phyloP scores from a whole-genome alignment of 2,113 vertebrate species.

The Pogona vitticeps region DNA sequence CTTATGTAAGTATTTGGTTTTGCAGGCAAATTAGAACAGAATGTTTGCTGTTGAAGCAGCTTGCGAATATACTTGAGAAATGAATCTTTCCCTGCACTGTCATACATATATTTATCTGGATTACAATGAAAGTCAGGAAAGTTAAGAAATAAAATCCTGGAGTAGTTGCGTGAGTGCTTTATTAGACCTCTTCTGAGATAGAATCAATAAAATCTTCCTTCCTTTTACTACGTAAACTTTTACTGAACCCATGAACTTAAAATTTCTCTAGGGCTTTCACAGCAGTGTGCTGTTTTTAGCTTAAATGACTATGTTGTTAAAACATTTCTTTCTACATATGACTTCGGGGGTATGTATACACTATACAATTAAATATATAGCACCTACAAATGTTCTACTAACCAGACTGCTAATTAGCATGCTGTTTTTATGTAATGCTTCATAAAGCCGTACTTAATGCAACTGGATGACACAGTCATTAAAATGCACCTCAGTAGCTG shows the following conservation, averaged over 20 bases:
- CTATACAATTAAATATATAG: conserved; percentile 40
- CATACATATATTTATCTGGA: conserved; percentile 16
- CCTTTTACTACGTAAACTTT: conserved; percentile 39
- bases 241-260: conserved; percentile 36
- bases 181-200: conserved; percentile 19
- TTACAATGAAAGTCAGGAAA: background rate
- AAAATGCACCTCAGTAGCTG: conserved; percentile 1
- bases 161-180: background rate
- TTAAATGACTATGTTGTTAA: conserved; percentile 50
- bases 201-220: background rate
- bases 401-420: conserved; percentile 62
- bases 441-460: conserved; percentile 41
- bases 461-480: conserved; percentile 38
- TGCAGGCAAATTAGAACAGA: background rate
- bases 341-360: conserved; percentile 58
- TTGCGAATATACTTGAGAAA: conserved; percentile 11
- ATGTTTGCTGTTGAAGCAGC: background rate
- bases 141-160: background rate
- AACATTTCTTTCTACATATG: conserved; percentile 41
- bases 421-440: conserved; percentile 28
- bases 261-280: conserved; percentile 29
- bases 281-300: conserved; percentile 32
- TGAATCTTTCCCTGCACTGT: background rate
- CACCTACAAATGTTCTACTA: conserved; percentile 56
- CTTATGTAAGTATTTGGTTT: background rate